Base-by-base conservation (phyloP, 2,888 invertebrate species). In the Junonia oenone region DNA sequence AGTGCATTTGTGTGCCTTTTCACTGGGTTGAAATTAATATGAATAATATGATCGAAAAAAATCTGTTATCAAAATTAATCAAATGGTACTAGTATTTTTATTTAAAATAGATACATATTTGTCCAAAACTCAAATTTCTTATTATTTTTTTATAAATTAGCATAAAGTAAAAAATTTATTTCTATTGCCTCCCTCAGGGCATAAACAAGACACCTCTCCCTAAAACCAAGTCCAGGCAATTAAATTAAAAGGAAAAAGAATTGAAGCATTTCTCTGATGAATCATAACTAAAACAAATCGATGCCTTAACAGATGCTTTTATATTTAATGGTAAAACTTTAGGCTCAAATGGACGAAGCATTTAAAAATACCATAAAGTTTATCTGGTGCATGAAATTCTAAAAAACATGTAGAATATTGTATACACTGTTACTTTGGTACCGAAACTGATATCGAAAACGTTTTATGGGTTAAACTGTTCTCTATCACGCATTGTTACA, bases 321-420 rank as follows among this genome's bases (percentile, higher is more conserved):
- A 40, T 33, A 19, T 33, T 33, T 40, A 26, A 43, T 26, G 26
- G 14, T 40, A 31, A 46, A 27, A 52, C 37, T 40, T 27, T 31
- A 51, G 45, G 54, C 49, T 26, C 45, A 47, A 48, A 40, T 51
- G 31, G 51, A 51, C 33, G 59, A 40, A 47, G 17, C 38, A 15
- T 48, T 51, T 27, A 45, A 27, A 48, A 40, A 31, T 14, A 33
- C 43, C 17, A 54, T 56, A 48, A 51, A 38, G 17, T 15, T 59
- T 62, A 58, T 45, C n/a, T 62, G 56, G 63, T 62, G 62, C 63
- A 47, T 63, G 62, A 62, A 63, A 63, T 59, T 27, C 26, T 43
- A 43, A 59, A 55, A 49, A 51, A 51, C 53, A 59, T 56, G 54
- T 54, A 45, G 55, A 57, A 57, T 61, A 57, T 52, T 35, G 43